Conservation (phyloP, 1,140 invertebrate species). For the Sesamia nonagrioides region DNA sequence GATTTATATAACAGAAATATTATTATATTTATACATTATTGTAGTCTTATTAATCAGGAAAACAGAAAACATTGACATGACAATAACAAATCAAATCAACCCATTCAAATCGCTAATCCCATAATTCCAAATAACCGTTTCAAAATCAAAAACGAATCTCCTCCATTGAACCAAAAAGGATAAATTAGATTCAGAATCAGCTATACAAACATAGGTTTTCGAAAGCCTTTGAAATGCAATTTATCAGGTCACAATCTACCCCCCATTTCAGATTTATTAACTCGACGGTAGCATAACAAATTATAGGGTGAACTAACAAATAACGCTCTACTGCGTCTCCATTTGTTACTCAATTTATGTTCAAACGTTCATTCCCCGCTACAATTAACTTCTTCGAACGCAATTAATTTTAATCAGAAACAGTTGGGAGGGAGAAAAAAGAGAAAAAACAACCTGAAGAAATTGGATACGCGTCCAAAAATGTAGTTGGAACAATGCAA, state of each 20-base stretch:
- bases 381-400: constrained; percentile 73
- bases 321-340: constrained; percentile 46
- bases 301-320: constrained; percentile 49
- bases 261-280: constrained; percentile 46
- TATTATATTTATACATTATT: too few species aligned
- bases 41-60: not conserved
- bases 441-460: constrained; percentile 42
- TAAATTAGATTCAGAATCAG: not conserved
- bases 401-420: constrained; percentile 72
- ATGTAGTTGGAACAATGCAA: constrained; percentile 9
- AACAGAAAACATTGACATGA: not conserved
- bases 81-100: not conserved
- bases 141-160: not conserved
- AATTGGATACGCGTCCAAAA: constrained; percentile 4
- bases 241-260: constrained; percentile 38
- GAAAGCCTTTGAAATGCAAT: constrained; percentile 26
- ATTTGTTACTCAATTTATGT: constrained; percentile 58
- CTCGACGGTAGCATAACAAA: constrained; percentile 47
- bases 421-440: constrained; percentile 60
- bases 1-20: too few species aligned
- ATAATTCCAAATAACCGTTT: not conserved
- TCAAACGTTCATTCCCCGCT: constrained; percentile 60
- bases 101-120: not conserved
- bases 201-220: constrained; percentile 22
- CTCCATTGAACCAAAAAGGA: constrained; percentile 7